These are phyloP conservation scores for Plectrocnemia conspersa DNA, from an alignment of 1,140 invertebrate genomes.

Conservation along the genomic window DNA sequence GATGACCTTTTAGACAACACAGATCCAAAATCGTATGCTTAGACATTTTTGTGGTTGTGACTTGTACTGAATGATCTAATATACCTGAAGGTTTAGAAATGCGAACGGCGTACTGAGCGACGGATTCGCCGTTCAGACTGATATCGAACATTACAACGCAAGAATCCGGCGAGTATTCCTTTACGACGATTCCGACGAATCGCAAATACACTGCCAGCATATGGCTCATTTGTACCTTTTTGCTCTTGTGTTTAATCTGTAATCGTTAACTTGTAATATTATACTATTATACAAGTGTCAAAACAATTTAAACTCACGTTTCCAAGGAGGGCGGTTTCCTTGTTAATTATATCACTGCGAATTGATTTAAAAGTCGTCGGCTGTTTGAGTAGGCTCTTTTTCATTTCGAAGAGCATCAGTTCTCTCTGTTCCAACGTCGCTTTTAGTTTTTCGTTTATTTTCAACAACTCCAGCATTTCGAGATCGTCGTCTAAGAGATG, in stretches of 20 bases:
- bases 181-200: not conserved
- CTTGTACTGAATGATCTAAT: too few relatives aligned
- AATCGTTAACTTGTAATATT: not conserved
- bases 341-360: not conserved
- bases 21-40: too few relatives aligned
- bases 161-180: not conserved
- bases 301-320: not conserved
- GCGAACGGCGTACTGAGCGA: not conserved
- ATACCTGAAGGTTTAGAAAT: constrained; percentile 1
- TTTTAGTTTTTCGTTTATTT: not conserved
- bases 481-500: too few relatives aligned
- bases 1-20: too few relatives aligned
- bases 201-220: not conserved
- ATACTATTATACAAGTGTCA: not conserved
- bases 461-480: not conserved
- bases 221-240: not conserved
- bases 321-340: not conserved
- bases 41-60: too few relatives aligned
- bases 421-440: not conserved
- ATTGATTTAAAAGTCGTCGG: constrained; percentile 1
- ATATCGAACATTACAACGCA: constrained; percentile 2
- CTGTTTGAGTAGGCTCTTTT: not conserved
- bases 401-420: not conserved
- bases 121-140: constrained; percentile 1
- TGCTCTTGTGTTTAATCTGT: not conserved